A percentile compares a stretch with the other conserved stretches of the same genome.
Evolutionary conservation across 2,797 vertebrate genomes (phyloP).

Genomic region (Carduelis carduelis): DNA sequence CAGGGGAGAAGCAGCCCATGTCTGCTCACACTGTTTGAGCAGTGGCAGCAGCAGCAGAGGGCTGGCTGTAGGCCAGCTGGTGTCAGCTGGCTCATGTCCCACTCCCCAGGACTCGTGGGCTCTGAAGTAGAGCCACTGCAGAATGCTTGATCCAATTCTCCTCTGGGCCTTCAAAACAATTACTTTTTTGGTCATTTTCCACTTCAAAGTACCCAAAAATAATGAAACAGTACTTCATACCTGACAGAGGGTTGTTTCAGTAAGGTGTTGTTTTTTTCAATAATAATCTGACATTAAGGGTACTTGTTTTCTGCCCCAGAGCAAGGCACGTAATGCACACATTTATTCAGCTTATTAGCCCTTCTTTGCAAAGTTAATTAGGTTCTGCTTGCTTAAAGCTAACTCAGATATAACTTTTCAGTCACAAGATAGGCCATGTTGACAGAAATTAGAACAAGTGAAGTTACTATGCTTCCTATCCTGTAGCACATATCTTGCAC

Average conservation of each 20-base stretch:
- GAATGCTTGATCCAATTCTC: background rate
- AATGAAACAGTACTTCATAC: constrained; percentile 3
- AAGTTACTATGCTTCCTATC: background rate
- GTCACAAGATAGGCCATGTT: background rate
- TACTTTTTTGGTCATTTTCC: background rate
- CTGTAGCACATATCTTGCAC: background rate
- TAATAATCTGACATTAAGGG: background rate
- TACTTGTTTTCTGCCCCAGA: background rate
- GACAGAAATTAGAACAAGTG: background rate
- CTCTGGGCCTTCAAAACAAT: background rate
- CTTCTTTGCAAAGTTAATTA: background rate
- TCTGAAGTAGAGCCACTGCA: background rate
- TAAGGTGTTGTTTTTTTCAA: background rate
- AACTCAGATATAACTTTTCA: background rate
- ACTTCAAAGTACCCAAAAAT: background rate
- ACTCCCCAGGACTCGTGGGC: rapidly evolving
- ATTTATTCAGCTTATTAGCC: background rate
- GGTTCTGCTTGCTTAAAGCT: background rate
- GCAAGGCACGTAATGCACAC: background rate
- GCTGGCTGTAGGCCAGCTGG: background rate
- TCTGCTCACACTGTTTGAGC: background rate
- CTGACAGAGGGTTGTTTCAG: background rate
- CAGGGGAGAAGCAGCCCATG: background rate
- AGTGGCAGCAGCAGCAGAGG: background rate
- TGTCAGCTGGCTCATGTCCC: background rate